Percentiles rank a stretch among this genome's conserved stretches.
phyloP scores from a whole-genome alignment of 2,113 vertebrate species.

The Edolisoma coerulescens region DNA sequence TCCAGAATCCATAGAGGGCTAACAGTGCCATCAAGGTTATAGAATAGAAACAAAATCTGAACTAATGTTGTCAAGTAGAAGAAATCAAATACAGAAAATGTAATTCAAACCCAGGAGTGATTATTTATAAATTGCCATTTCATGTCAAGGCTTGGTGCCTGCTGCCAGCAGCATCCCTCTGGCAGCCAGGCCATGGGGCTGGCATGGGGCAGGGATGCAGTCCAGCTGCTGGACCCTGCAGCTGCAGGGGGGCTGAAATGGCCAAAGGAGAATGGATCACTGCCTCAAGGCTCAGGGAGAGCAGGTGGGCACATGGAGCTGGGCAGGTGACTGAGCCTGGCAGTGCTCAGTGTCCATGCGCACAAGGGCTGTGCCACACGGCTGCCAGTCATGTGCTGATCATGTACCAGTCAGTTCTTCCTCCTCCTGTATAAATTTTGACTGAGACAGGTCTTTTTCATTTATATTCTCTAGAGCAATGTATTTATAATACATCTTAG shows the following conservation, averaged over 20 bases:
- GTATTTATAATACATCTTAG: not conserved
- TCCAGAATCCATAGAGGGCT: not conserved
- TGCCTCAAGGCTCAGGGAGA: not conserved
- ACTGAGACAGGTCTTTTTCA: not conserved
- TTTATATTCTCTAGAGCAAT: not conserved
- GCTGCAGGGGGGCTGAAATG: not conserved
- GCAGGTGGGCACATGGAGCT: not conserved
- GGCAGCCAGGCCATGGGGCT: not conserved
- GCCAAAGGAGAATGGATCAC: not conserved
- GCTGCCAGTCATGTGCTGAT: accelerated
- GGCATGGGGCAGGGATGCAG: not conserved
- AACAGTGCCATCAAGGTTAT: not conserved
- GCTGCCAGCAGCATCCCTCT: not conserved
- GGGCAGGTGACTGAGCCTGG: not conserved
- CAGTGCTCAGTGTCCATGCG: not conserved
- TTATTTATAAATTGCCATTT: not conserved
- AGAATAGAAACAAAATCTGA: not conserved
- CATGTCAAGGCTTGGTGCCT: not conserved
- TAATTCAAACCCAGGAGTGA: not conserved
- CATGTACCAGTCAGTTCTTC: not conserved
- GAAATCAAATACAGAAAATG: not conserved
- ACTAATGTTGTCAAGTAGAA: not conserved
- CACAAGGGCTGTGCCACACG: not conserved
- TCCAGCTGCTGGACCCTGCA: not conserved
- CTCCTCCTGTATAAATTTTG: not conserved